Evolutionary conservation across 2,797 vertebrate genomes (phyloP), one percentile per base, ranked within the genome.

Genomic region (Cirrhinus molitorella): DNA sequence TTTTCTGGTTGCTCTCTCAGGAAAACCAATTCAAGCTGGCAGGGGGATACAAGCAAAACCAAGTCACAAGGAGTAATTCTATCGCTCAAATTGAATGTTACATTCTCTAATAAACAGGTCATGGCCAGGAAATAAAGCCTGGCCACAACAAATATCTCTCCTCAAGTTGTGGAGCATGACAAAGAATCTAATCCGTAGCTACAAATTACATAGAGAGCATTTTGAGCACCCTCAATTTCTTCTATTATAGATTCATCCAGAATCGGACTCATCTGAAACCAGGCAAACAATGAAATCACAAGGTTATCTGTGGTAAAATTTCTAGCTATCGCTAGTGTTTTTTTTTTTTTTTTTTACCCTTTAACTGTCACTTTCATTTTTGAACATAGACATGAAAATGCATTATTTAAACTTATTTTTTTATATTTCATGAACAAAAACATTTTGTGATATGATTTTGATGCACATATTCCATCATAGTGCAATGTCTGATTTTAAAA

Each of bases 1-100:
- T 94, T 94, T 92, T 92, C 92, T 91, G 92, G 93, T 92, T 92
- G 91, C 93, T 92, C 91, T 93, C 92, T 90, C 90, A 93, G 92
- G 93, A 93, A 84, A 93, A 93, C 81, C 76, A 80, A 80, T 87
- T 83, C 80, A 79, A 70, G 13, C 61, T 70, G 25, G 25, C 78
- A 71, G 45, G 81, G 72, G 66, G 57, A 79, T 80, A 71, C 63
- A 81, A 76, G 55, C 65, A 75, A 75, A 73, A 40, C 61, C 59
- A 47, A 81, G 81, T 83, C 72, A 47, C 49, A 21, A 21, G 34
- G 51, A 83, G 72, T 67, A 77, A 84, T 75, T 80, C 71, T 81
- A 40, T 76, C 21, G 23, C 70, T 83, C 77, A 86, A 86, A 86
- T 86, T 84, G 78, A 86, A 80, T 80, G 85, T 80, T 77, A 80